Base-by-base conservation (phyloP, 2,888 invertebrate species). In the Amiota communis region DNA sequence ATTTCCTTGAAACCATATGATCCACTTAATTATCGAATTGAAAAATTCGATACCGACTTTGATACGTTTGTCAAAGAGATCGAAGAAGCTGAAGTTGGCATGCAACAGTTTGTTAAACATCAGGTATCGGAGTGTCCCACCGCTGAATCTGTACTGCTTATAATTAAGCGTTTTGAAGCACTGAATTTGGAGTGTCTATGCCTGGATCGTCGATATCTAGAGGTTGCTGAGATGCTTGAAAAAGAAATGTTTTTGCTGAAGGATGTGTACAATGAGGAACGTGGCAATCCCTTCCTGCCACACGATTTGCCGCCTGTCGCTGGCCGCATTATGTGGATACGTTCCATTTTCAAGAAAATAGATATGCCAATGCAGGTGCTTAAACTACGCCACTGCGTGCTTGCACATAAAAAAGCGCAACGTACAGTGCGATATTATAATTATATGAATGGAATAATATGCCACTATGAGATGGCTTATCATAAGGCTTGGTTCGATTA, bases 241-340 rank as follows among this genome's bases (percentile, higher is more conserved):
- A 90, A 90, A 59, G 95, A 95, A 90, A 93, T 96, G 79, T 93
- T 94, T 82, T 88, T 91, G 20, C 89, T 95, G 8, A 91, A 95
- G 56, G 95, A 95, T 88, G 91, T 92, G 91, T 92, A 97, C 83
- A 95, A 96, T 77, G 94, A 94, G 86, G 93, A 94, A 79, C 92
- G 95, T 80, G 93, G 94, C 73, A 91, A 93, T 78, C 96, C 96
- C 0, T 92, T 93, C 1, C 87, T 96, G 11, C 93, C 95, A 0
- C 91, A 94, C 73, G 94, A 95, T 84, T 92, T 94, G 91, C 95
- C 97, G 2, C 95, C 96, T 0, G 93, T 95, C 15, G 91, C 95
- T 15, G 97, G 96, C 6, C 92, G 96, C 83, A 93, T 97, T 20
- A 91, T 93, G 87, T 97, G 97, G 97, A 94, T 96, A 78, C 91